A percentile compares a stretch with the other conserved stretches of the same genome.
These are phyloP conservation scores for Stichopus horrens DNA, from an alignment of 53 echinoderm and acorn worm genomes.

Conservation along the genomic window DNA sequence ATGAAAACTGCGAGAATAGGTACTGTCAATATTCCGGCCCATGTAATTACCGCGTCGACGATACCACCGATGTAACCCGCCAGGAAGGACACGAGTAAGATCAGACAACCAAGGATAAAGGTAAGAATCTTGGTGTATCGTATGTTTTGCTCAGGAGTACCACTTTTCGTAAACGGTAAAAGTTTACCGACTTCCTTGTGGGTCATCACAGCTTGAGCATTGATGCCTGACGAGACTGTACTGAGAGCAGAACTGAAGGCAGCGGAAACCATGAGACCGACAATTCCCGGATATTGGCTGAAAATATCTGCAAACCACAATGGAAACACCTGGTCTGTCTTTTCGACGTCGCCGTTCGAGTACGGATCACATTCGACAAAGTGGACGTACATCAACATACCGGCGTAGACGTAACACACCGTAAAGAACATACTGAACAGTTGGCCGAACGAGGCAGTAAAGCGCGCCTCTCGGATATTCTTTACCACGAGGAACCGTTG, in stretches of 20 bases:
- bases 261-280: not conserved
- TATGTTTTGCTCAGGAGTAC: not conserved
- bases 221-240: slow-evolving; percentile 20
- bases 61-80: slow-evolving; percentile 5
- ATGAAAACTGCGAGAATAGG: not conserved
- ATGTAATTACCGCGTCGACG: slow-evolving; percentile 10
- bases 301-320: not conserved
- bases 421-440: not conserved
- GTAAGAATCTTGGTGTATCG: slow-evolving; percentile 11
- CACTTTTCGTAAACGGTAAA: not conserved
- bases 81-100: not conserved
- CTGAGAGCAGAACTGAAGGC: slow-evolving; percentile 26
- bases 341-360: not conserved
- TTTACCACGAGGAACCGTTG: slow-evolving; percentile 1
- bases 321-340: not conserved
- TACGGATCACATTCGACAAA: not conserved
- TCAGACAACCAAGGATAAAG: not conserved
- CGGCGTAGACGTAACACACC: not conserved
- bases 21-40: slow-evolving; percentile 22
- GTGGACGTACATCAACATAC: not conserved
- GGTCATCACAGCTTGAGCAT: slow-evolving; percentile 19
- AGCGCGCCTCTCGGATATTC: not conserved
- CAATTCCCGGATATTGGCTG: not conserved
- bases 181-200: slow-evolving; percentile 2
- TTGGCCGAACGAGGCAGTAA: not conserved